Evolutionary conservation across 2,113 vertebrate species (phyloP).

Genomic region (Climacteris rufus): DNA sequence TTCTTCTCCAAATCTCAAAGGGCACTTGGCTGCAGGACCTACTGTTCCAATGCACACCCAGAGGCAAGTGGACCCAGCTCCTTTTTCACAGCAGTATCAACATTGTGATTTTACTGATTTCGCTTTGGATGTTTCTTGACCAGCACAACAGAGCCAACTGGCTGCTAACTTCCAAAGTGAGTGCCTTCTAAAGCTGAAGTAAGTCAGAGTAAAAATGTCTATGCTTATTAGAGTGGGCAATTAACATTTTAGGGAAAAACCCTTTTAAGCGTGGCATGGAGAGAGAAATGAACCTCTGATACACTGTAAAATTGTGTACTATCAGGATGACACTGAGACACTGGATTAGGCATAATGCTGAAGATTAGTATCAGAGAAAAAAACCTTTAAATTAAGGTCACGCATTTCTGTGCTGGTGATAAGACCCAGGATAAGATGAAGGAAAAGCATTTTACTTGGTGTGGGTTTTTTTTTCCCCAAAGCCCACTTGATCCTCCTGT

Average conservation of each 20-base stretch:
- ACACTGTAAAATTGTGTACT: background rate
- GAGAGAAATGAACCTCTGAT: background rate
- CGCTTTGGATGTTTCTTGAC: background rate
- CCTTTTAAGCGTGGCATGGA: background rate
- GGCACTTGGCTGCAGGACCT: background rate
- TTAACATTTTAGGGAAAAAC: background rate
- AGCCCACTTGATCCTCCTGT: background rate
- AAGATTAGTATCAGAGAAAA: background rate
- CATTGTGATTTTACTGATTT: background rate
- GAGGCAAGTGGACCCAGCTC: rapidly evolving
- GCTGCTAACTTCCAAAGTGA: background rate
- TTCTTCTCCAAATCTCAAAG: background rate
- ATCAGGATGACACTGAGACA: rapidly evolving
- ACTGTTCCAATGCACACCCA: background rate
- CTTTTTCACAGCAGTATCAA: background rate
- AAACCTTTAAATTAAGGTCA: background rate
- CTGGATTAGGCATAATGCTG: background rate
- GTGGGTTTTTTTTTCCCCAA: rapidly evolving
- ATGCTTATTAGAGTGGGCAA: background rate
- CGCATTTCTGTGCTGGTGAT: background rate
- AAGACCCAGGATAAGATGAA: background rate
- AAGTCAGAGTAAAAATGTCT: background rate
- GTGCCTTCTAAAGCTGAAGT: background rate
- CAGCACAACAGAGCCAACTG: background rate
- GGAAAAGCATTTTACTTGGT: background rate